Conservation (phyloP, 2,888 invertebrate genomes). For the Leptinotarsa rubiginosa region DNA sequence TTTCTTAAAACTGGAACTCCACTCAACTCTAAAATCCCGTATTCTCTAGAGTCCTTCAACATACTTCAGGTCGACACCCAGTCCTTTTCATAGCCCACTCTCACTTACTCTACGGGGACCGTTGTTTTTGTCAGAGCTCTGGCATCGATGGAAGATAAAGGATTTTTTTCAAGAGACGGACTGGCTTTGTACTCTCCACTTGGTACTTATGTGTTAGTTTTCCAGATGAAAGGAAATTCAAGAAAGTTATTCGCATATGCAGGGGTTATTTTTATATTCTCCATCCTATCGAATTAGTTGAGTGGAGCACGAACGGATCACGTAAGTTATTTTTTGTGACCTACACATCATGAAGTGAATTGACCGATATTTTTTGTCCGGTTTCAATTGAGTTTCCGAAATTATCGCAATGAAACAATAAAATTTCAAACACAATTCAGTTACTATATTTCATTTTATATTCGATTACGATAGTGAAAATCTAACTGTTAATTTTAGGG, state of each 20-base stretch:
- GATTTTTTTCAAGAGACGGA: slow-evolving; percentile 41
- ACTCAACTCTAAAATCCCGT: slow-evolving; percentile 30
- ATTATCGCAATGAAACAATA: not conserved
- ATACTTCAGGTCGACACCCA: slow-evolving; percentile 41
- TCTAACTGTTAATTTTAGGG: too few relatives aligned
- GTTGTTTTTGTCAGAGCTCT: slow-evolving; percentile 59
- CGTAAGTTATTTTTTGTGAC: not conserved
- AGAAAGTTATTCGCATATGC: not conserved
- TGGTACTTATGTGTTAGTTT: slow-evolving; percentile 48
- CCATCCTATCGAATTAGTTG: not conserved
- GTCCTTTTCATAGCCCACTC: slow-evolving; percentile 51
- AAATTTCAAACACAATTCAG: too few relatives aligned
- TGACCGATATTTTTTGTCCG: not conserved
- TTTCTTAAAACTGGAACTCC: not conserved
- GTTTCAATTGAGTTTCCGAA: not conserved
- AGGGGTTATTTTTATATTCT: not conserved
- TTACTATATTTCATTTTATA: too few relatives aligned
- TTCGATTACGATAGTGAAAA: too few relatives aligned
- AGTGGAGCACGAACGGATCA: not conserved
- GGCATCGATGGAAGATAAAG: slow-evolving; percentile 57
- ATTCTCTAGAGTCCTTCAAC: slow-evolving; percentile 30
- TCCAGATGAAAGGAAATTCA: slow-evolving; percentile 46
- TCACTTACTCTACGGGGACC: slow-evolving; percentile 55
- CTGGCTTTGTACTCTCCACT: slow-evolving; percentile 49
- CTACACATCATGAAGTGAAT: not conserved